Percentiles rank a stretch among this genome's conserved stretches.
Conservation (phyloP, 1,140 invertebrate genomes). For the Apis florea region DNA sequence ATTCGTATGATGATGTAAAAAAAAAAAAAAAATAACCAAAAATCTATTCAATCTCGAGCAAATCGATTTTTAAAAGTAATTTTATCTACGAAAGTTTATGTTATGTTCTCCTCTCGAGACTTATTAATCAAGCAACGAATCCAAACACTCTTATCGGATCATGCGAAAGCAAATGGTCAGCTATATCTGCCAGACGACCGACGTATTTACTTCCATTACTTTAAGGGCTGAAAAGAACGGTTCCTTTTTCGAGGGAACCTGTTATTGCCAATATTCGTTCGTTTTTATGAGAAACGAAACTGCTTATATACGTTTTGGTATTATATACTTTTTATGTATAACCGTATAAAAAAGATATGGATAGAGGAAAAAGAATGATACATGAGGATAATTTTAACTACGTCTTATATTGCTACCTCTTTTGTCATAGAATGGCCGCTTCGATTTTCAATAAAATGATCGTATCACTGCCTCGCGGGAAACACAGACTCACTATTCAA, state of each 20-base stretch:
- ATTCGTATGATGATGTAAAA: too few species aligned
- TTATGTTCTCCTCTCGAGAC: too few species aligned
- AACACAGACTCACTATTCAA: constrained; percentile 17
- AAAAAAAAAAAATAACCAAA: background rate
- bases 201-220: constrained; percentile 13
- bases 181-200: constrained; percentile 9
- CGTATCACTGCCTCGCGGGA: background rate
- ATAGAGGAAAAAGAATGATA: background rate
- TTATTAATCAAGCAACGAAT: background rate
- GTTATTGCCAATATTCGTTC: constrained; percentile 54
- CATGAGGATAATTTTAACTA: background rate
- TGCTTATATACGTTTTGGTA: constrained; percentile 41
- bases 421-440: background rate
- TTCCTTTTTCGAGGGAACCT: constrained; percentile 42
- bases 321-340: constrained; percentile 43
- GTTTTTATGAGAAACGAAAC: constrained; percentile 61
- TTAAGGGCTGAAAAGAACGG: constrained; percentile 43
- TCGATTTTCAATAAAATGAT: constrained; percentile 40
- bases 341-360: constrained; percentile 47
- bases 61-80: background rate
- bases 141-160: constrained; percentile 21
- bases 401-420: constrained; percentile 26
- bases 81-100: background rate
- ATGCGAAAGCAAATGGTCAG: background rate
- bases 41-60: too few species aligned